phyloP scores from a whole-genome alignment of 2,888 invertebrate genomes.

The Amphipoea oculea region DNA sequence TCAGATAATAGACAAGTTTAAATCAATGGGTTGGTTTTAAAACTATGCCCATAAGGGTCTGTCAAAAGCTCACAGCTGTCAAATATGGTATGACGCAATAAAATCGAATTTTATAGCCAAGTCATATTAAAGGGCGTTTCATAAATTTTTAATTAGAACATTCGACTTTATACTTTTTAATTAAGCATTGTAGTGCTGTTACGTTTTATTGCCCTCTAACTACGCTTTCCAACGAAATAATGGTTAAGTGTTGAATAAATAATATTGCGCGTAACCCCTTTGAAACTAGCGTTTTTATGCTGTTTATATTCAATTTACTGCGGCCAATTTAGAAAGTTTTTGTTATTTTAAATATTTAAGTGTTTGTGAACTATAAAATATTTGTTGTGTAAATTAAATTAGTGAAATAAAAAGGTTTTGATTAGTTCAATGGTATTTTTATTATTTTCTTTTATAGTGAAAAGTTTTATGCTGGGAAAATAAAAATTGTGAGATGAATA shows the following conservation, averaged over 20 bases:
- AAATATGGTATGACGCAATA: conserved; percentile 60
- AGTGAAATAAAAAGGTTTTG: conserved; percentile 39
- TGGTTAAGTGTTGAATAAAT: conserved; percentile 53
- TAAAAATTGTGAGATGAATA: conserved; percentile 32
- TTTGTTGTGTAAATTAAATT: conserved; percentile 52
- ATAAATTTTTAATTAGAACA: conserved; percentile 70
- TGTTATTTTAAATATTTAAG: conserved; percentile 37
- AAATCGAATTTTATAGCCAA: conserved; percentile 62
- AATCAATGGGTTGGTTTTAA: neutral
- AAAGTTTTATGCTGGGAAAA: conserved; percentile 28
- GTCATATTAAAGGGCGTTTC: conserved; percentile 60
- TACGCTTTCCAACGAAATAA: conserved; percentile 51
- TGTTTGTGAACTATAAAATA: conserved; percentile 32
- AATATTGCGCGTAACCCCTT: conserved; percentile 49
- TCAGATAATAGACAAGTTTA: neutral
- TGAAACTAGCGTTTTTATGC: conserved; percentile 51
- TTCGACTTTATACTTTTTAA: conserved; percentile 68
- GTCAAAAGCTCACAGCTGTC: conserved; percentile 34
- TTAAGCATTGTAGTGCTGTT: conserved; percentile 70
- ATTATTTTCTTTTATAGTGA: conserved; percentile 34
- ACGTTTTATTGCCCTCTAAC: conserved; percentile 64
- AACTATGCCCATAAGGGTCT: neutral
- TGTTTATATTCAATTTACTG: conserved; percentile 54
- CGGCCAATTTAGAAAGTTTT: conserved; percentile 51
- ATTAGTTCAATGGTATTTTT: conserved; percentile 51